Base-by-base conservation (phyloP, 2,888 invertebrate genomes). In the Allygus modestus region DNA sequence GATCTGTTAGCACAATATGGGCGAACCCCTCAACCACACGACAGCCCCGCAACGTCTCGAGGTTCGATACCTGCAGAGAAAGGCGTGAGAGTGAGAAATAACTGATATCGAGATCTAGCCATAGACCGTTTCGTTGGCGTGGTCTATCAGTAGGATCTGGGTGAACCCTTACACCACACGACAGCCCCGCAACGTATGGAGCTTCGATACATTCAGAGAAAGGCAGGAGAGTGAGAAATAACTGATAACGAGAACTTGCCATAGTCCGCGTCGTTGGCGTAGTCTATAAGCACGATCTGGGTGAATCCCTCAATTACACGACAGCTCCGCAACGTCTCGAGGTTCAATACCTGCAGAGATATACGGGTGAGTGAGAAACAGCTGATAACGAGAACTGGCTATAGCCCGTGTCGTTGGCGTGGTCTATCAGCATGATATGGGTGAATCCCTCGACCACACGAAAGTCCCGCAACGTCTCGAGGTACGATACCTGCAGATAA, bases 11-110 rank as follows among this genome's bases (percentile, higher is more conserved):
- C 54, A 97, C 87, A 0, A 87, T 26, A 1, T 28, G 43, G 85
- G 99, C 94, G 89, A 94, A 95, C 75, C 99, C 99, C 91, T 99
- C 98, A 5, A 82, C 71, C 31, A 71, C 46, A 31, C 33, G 43
- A 20, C 82, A 82, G 12, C 71, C 82, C n/a, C 71, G 41, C 28
- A 82, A 31, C 17, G 41, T 5, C 26, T 41, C 82, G 31, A 82
- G 51, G n/a, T 82, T 69, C 0, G n/a, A 11, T 20, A 58, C 58
- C 41, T 71, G 37, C n/a, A n/a, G n/a, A n/a, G n/a, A n/a, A n/a
- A n/a, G n/a, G n/a, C n/a, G n/a, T n/a, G n/a, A n/a, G n/a, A n/a
- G n/a, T n/a, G n/a, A n/a, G n/a, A n/a, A n/a, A n/a, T n/a, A n/a
- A n/a, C n/a, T n/a, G n/a, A n/a, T n/a, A n/a, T n/a, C n/a, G n/a